Base-by-base conservation (phyloP, 2,113 vertebrate genomes). In the Brachirus orientalis region DNA sequence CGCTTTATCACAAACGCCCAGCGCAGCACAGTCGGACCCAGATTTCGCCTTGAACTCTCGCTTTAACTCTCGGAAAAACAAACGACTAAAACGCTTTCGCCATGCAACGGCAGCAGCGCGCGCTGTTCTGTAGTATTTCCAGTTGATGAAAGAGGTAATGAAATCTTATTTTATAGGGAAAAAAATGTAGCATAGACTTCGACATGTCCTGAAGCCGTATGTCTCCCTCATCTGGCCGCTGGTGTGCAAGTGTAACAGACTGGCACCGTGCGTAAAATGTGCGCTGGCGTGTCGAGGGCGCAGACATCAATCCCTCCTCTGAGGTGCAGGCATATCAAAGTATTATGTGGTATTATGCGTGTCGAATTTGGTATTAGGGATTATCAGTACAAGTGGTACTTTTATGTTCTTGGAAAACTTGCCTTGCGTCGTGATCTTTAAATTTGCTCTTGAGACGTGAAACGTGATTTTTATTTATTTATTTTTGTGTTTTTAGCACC, bases 141-240 rank as follows among this genome's bases (percentile, higher is more conserved):
- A 82, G 50, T 37, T 77, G 69, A 80, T 72, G 80, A 77, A 71
- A 83, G 83, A 75, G 73, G 53, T 63, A 76, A 86, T 84, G 77
- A 82, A 84, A 90, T 88, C 51, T 90, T 85, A 20, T 57, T 48
- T 10, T 20, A 38, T 37, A 6, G 28, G 28, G 16, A 69, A 36
- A 73, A 66, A 77, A 75, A 67, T 54, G 85, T 52, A 82, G 67
- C 63, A 79, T 79, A 83, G 83, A 86, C 75, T 87, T 88, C 77
- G 77, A 80, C 77, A 80, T 82, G 86, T 87, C 82, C 86, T 63
- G 71, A 89, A 91, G 90, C 83, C 75, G 76, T 76, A 90, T 84
- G 90, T 91, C 90, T 89, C 89, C 89, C 88, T 89, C 90, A 83
- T 89, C 86, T 89, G 90, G 90, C 84, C 80, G 81, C 84, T 75